Evolutionary conservation across 2,888 invertebrate genomes (phyloP).

Genomic region (Drosophila anomelani): DNA sequence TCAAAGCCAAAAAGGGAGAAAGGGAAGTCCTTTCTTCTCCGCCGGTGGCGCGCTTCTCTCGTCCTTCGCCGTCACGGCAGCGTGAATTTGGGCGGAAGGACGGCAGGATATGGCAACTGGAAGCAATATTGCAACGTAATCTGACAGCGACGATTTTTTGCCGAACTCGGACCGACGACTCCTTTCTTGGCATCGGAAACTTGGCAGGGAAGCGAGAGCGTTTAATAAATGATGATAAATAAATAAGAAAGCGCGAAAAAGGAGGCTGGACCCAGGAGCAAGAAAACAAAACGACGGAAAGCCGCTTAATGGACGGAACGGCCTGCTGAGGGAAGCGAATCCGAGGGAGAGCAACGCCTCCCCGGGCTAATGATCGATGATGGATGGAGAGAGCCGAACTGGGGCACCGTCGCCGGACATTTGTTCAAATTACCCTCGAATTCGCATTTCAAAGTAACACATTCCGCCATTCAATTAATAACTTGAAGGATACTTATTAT

Average conservation of each 20-base stretch:
- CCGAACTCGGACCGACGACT: conserved; percentile 34
- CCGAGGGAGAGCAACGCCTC: background rate
- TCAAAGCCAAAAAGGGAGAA: conserved; percentile 63
- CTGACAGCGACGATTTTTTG: conserved; percentile 77
- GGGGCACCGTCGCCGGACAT: conserved; percentile 13
- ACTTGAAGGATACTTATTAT: background rate
- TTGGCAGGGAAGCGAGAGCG: conserved; percentile 44
- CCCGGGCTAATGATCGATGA: conserved; percentile 30
- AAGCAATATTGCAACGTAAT: conserved; percentile 79
- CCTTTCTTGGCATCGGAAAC: conserved; percentile 59
- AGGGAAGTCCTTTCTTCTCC: conserved; percentile 27
- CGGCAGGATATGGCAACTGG: conserved; percentile 78
- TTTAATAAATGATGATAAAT: conserved; percentile 76
- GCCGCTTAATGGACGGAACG: conserved; percentile 34
- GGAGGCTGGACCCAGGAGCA: conserved; percentile 44
- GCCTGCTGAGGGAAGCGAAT: background rate
- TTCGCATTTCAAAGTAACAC: background rate
- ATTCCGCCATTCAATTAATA: background rate
- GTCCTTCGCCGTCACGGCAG: conserved; percentile 21
- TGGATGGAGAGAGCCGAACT: background rate
- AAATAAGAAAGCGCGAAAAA: conserved; percentile 66
- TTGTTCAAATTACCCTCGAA: conserved; percentile 27
- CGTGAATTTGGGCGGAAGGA: conserved; percentile 65
- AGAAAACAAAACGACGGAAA: conserved; percentile 25
- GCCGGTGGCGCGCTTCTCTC: conserved; percentile 19